Base-by-base conservation (phyloP, 2,888 invertebrate species). In the Campaea margaritaria region DNA sequence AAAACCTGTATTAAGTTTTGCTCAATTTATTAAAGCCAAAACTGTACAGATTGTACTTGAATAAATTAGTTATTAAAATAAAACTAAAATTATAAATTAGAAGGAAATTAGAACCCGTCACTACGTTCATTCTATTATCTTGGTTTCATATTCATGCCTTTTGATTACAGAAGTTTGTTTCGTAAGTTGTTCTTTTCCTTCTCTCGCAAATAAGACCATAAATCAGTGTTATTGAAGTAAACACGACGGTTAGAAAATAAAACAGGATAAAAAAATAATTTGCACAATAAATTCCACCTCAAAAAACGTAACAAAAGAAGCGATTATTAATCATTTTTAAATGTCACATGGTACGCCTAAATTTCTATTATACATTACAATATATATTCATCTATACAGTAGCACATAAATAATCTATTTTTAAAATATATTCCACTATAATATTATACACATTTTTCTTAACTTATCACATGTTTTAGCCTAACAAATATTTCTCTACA, bases 391-490 rank as follows among this genome's bases (percentile, higher is more conserved):
- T 81, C 84, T 85, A 84, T 83, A 85, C 82, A 83, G 73, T 82
- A 84, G 86, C 85, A 83, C 82, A 82, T 83, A 79, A 76, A 82
- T 82, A 81, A 71, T 79, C 81, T 82, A 83, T 79, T 76, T 45
- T 84, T 82, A 73, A 84, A 85, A 85, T 83, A 85, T 85, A 82
- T 75, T 81, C 77, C 71, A 77, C 81, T 79, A 81, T 69, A 83
- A 84, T 86, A 79, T 85, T 86, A 79, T 85, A 85, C 82, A 86
- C 82, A 78, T 82, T 81, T 75, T 82, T 79, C 80, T 82, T 87
- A 85, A 83, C 85, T 88, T 90, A 92, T 92, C 91, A 92, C 91
- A 89, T 89, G 75, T 68, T 85, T 90, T 91, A 89, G 83, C 89
- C 88, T 91, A 91, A 86, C 79, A 86, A 87, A 88, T 87, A 85